These are phyloP conservation scores for Trinectes maculatus DNA, from an alignment of 2,113 vertebrate species.

Conservation along the genomic window DNA sequence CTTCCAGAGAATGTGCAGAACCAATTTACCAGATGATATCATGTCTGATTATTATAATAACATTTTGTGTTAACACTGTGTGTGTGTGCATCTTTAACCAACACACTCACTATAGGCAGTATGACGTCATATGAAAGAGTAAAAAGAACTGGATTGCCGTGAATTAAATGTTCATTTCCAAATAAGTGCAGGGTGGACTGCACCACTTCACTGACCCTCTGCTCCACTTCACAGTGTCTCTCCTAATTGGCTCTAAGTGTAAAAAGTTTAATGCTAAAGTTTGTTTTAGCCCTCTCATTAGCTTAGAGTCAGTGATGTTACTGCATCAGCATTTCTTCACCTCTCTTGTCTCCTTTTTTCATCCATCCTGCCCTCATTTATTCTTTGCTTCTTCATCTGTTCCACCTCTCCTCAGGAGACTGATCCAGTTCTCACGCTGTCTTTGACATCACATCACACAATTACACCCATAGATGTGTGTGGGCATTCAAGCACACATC, in stretches of 20 bases:
- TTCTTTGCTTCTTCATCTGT: conserved; percentile 30
- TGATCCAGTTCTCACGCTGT: conserved; percentile 66
- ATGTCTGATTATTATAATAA: too few relatives aligned
- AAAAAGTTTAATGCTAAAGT: conserved; percentile 25
- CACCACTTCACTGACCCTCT: conserved; percentile 36
- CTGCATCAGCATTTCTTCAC: conserved; percentile 62
- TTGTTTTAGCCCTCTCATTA: conserved; percentile 55
- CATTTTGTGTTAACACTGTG: neutral
- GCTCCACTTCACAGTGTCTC: conserved; percentile 40
- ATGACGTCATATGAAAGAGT: neutral
- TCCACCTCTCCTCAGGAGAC: conserved; percentile 39
- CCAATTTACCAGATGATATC: too few relatives aligned
- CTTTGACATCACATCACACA: conserved; percentile 43
- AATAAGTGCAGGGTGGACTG: neutral
- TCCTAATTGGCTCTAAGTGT: conserved; percentile 49
- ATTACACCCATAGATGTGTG: neutral
- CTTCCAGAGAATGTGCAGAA: too few relatives aligned
- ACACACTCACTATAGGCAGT: neutral
- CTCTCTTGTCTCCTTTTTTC: conserved; percentile 32
- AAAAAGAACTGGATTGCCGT: neutral
- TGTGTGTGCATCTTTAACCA: neutral
- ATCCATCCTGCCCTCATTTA: conserved; percentile 49
- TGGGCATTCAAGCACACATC: neutral
- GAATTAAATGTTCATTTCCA: neutral
- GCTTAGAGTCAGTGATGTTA: conserved; percentile 36